phyloP scores from a whole-genome alignment of 2,113 vertebrate species.

The Apteryx owenii region DNA sequence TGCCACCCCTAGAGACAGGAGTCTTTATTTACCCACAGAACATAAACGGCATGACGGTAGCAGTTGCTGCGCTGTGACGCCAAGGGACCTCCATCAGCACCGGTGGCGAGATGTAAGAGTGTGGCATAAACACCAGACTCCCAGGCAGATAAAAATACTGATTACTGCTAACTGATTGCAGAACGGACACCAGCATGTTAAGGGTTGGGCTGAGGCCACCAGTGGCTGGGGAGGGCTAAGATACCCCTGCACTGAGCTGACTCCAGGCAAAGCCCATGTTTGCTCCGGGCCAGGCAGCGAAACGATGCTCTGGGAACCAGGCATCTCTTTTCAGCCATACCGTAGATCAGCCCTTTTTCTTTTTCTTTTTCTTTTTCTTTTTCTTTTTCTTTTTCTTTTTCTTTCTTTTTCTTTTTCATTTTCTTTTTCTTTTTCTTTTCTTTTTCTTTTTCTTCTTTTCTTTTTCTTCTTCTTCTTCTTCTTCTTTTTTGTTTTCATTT shows the following conservation, averaged over 20 bases:
- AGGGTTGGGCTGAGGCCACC: neutral
- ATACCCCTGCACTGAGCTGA: accelerated
- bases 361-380: too few species aligned
- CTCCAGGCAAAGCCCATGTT: neutral
- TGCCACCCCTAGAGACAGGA: neutral
- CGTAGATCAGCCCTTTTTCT: neutral
- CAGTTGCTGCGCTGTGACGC: neutral
- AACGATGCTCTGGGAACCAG: accelerated
- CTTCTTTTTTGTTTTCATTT: too few species aligned
- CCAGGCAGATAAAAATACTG: neutral
- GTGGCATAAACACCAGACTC: neutral
- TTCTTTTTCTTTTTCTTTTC: neutral
- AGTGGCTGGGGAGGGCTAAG: neutral
- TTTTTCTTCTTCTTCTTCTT: too few species aligned
- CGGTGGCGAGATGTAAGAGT: neutral
- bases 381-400: neutral
- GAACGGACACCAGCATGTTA: neutral
- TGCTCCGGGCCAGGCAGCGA: neutral
- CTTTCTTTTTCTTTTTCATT: too few species aligned
- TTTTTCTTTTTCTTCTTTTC: too few species aligned
- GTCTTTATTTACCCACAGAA: neutral
- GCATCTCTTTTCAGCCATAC: neutral
- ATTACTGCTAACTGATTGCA: neutral
- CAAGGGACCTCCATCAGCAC: neutral
- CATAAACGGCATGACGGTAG: neutral